Evolutionary conservation across 1,140 invertebrate species (phyloP).

Genomic region (Planococcus citri): DNA sequence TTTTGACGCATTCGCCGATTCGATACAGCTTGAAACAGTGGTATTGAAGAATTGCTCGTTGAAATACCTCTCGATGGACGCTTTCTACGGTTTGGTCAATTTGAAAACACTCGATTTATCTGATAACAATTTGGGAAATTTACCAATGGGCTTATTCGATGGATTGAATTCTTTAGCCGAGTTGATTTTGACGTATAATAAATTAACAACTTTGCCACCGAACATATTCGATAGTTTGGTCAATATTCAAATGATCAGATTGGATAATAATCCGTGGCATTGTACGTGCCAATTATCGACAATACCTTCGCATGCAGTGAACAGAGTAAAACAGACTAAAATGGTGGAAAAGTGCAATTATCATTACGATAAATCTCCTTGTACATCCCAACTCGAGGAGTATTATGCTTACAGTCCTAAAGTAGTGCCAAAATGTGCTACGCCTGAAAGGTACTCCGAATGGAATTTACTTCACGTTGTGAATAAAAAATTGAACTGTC

Average conservation of each 20-base stretch:
- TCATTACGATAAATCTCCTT: not conserved
- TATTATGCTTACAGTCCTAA: conserved; percentile 41
- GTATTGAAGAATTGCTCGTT: conserved; percentile 48
- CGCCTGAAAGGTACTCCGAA: conserved; percentile 42
- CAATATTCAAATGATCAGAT: conserved; percentile 39
- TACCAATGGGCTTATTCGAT: conserved; percentile 49
- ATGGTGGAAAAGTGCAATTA: conserved; percentile 11
- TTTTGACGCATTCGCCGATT: conserved; percentile 51
- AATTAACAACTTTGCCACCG: conserved; percentile 40
- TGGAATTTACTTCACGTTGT: conserved; percentile 48
- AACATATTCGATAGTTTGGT: conserved; percentile 43
- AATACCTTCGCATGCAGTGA: not conserved
- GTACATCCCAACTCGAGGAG: not conserved
- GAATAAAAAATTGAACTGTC: conserved; percentile 33
- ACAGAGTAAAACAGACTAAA: not conserved
- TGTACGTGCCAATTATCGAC: conserved; percentile 48
- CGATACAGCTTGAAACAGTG: conserved; percentile 43
- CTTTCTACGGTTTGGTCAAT: conserved; percentile 47
- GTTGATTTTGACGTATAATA: conserved; percentile 47
- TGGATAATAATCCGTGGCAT: conserved; percentile 55
- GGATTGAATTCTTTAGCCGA: conserved; percentile 45
- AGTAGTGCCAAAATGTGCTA: conserved; percentile 46
- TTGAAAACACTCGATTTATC: conserved; percentile 48
- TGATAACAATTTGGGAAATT: conserved; percentile 42
- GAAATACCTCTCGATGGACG: conserved; percentile 49